Evolutionary conservation across 2,797 vertebrate genomes (phyloP), one percentile per base, ranked within the genome.

Genomic region (Hypotaenidia okinawae): DNA sequence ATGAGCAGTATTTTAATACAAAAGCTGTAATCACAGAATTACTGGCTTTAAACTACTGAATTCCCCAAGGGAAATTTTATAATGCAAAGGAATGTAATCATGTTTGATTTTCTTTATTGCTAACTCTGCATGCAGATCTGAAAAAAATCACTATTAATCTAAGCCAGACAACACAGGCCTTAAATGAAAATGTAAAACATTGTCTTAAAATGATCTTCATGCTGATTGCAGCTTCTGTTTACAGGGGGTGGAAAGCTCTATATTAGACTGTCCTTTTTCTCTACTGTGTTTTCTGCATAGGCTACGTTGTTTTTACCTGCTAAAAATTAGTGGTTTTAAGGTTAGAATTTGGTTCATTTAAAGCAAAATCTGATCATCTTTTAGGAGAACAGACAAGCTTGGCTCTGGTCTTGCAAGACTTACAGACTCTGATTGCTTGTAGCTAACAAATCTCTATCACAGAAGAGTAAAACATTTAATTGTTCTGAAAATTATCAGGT

Each of bases 11-110:
- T 94, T 94, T 96, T 82, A 91, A 73, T 64, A 80, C 78, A 92
- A 94, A 96, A 95, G 25, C 47, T 87, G 74, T 94, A 95, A 95
- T 93, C 94, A 95, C 69, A 78, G 87, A 92, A 96, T 82, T 94
- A 84, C 84, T 91, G 91, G 28, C 69, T 95, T 94, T 94, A 83
- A 93, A 91, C 54, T 84, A 69, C 77, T 82, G 73, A 90, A 87
- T 61, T 92, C 67, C 93, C 64, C 67, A 17, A 63, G 94, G 90
- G 92, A 93, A 94, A 37, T 87, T 67, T 94, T 37, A 41, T 37
- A 69, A 80, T 69, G 72, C 93, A 90, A 93, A 90, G 66, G 75
- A 94, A 35, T 41, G 75, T 75, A 96, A 90, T 94, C 59, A 61
- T 32, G 41, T 85, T 80, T 89, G 88, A 88, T 94, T 93, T 94